A percentile compares a stretch with the other conserved stretches of the same genome.
Evolutionary conservation across 2,113 vertebrate genomes (phyloP).

Genomic region (Patagioenas fasciata): DNA sequence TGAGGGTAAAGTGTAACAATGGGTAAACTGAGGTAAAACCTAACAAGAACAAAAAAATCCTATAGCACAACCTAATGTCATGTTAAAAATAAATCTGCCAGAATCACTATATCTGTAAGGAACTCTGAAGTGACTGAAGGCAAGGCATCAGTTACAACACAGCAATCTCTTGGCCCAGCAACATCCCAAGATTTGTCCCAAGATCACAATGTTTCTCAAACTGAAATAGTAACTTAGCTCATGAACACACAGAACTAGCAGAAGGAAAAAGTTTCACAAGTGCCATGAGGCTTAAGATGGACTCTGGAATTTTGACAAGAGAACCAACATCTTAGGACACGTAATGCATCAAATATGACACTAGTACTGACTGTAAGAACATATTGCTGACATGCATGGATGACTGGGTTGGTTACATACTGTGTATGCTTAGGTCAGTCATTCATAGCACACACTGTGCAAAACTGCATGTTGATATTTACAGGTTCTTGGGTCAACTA

Average conservation of each 20-base stretch:
- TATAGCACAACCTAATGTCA: background rate
- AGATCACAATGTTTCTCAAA: background rate
- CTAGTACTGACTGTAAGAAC: background rate
- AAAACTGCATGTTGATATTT: background rate
- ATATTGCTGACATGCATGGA: background rate
- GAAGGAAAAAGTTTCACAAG: background rate
- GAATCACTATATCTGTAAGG: background rate
- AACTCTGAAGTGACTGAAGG: background rate
- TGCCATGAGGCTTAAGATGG: background rate
- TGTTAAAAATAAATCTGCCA: background rate
- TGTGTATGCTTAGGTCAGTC: background rate
- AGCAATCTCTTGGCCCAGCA: background rate
- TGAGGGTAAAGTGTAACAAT: background rate
- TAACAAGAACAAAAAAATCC: background rate
- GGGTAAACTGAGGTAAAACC: background rate
- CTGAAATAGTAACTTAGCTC: background rate
- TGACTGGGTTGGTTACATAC: background rate
- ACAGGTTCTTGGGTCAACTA: background rate
- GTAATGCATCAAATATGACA: background rate
- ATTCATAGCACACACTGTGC: background rate
- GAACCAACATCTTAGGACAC: background rate
- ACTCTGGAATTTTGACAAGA: background rate
- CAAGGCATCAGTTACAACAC: background rate
- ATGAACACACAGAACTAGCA: background rate
- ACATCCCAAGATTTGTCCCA: background rate